Evolutionary conservation across 2,113 vertebrate genomes (phyloP).

Genomic region (Hoplias malabaricus): DNA sequence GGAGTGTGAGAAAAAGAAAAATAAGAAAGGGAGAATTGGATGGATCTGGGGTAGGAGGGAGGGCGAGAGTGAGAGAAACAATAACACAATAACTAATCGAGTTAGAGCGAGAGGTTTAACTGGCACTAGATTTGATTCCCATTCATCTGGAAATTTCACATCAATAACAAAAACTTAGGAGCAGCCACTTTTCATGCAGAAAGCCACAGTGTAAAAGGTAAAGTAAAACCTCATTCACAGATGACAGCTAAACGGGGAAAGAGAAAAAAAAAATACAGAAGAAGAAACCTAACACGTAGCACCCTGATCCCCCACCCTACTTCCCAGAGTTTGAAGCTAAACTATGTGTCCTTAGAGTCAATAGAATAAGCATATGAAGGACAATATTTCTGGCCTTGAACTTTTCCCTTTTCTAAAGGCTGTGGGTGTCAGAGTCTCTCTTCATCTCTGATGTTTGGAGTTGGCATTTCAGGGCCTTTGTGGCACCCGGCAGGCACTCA

Average conservation of each 20-base stretch:
- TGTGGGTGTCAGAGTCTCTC: conserved; percentile 41
- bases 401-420: conserved; percentile 57
- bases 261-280: conserved; percentile 24
- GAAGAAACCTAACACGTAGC: conserved; percentile 30
- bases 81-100: too few species aligned
- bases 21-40: neutral
- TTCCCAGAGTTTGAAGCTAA: conserved; percentile 2
- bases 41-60: neutral
- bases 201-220: conserved; percentile 3
- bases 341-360: conserved; percentile 33
- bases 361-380: conserved; percentile 57
- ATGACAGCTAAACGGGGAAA: neutral
- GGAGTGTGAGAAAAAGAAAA: neutral
- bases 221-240: conserved; percentile 13
- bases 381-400: conserved; percentile 39
- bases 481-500: conserved; percentile 43
- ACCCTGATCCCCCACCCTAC: neutral
- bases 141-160: neutral
- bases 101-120: neutral
- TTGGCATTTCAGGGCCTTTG: conserved; percentile 51
- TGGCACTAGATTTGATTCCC: conserved; percentile 14
- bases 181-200: conserved; percentile 18
- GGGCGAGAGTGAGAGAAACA: neutral
- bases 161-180: conserved; percentile 4
- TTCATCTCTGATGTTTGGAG: conserved; percentile 60